These are phyloP conservation scores for Pangasius larnaudii DNA, from an alignment of 2,797 vertebrate genomes.

Conservation along the genomic window DNA sequence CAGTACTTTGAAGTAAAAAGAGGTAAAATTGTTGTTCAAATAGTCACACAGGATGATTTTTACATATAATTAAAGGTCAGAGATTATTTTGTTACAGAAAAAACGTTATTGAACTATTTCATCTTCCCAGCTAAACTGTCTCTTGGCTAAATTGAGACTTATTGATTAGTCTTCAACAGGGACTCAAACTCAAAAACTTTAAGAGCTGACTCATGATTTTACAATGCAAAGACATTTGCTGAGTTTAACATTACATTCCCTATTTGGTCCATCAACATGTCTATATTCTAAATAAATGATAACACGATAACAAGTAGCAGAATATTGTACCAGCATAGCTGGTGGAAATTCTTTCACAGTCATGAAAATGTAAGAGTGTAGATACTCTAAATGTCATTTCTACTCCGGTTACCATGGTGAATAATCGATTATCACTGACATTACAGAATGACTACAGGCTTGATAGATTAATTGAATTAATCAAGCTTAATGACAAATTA, in stretches of 20 bases:
- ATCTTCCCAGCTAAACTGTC: not conserved
- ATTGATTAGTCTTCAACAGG: not conserved
- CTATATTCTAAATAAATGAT: not conserved
- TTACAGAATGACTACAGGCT: conserved; percentile 70
- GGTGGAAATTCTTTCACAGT: conserved; percentile 25
- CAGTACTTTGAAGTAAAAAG: not conserved
- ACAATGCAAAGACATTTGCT: not conserved
- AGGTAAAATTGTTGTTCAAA: not conserved
- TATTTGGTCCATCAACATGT: not conserved
- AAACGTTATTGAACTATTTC: not conserved
- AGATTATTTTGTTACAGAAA: not conserved
- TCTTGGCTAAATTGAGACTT: conserved; percentile 8
- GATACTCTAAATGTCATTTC: conserved; percentile 52
- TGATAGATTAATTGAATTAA: conserved; percentile 77
- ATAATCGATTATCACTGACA: conserved; percentile 71
- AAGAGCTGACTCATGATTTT: not conserved
- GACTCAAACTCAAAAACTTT: not conserved
- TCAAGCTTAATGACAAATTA: conserved; percentile 79
- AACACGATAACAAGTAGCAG: not conserved
- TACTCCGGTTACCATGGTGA: conserved; percentile 67
- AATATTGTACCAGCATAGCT: not conserved
- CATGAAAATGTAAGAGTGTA: conserved; percentile 5
- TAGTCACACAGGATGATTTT: not conserved
- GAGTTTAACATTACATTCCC: not conserved
- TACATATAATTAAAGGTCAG: not conserved